phyloP scores from a whole-genome alignment of 2,113 vertebrate species.

The Phaetusa simplex region DNA sequence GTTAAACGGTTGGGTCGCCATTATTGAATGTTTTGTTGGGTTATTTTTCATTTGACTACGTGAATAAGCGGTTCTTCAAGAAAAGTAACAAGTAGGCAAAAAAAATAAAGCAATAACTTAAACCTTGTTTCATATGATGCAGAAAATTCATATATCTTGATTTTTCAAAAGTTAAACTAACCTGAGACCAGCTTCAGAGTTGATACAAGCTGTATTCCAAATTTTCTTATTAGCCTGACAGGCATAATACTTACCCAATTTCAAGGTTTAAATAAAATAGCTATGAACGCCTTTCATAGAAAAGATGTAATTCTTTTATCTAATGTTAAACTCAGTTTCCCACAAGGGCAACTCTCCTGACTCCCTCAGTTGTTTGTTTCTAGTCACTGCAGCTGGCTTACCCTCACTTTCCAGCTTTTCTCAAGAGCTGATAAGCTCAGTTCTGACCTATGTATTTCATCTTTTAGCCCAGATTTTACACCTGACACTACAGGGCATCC shows the following conservation, averaged over 20 bases:
- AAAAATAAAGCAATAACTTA: background rate
- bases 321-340: background rate
- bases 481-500: background rate
- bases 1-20: conserved; percentile 43
- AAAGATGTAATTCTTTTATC: background rate
- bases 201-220: background rate
- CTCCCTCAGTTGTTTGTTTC: background rate
- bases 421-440: background rate
- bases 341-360: background rate
- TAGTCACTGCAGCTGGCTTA: background rate
- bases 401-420: background rate
- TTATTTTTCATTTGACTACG: background rate
- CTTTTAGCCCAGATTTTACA: background rate
- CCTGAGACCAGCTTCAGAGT: background rate
- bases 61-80: background rate
- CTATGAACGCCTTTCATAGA: background rate
- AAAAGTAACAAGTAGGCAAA: background rate
- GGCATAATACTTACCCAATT: background rate
- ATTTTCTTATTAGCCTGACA: background rate
- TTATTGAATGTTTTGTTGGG: background rate
- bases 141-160: background rate
- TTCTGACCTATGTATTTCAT: background rate
- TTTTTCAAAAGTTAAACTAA: background rate
- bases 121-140: background rate
- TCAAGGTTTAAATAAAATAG: background rate